Evolutionary conservation across 2,113 vertebrate genomes (phyloP), one percentile per base, ranked within the genome.

Genomic region (Gadus macrocephalus): DNA sequence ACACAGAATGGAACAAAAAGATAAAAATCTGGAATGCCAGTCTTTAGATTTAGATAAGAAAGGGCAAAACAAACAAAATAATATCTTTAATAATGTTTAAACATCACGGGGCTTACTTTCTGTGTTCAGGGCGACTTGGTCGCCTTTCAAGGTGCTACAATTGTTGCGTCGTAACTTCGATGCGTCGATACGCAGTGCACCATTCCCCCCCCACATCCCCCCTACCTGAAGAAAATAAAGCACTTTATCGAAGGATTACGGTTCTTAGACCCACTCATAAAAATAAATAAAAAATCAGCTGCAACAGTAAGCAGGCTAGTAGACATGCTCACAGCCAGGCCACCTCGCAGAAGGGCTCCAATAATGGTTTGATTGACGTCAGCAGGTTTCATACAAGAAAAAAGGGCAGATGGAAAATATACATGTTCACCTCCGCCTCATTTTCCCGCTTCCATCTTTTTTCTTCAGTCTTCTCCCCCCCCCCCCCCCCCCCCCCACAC

Each of bases 61-160:
- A 56, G 38, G 22, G 14, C 28, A 14, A 14, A 70, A 69, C 35
- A 42, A 63, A 66, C 20, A 27, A 56, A 15, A 31, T 15, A 28
- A 55, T 53, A 20, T 14, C 15, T n/a, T 7, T 28, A 16, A 8
- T 59, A n/a, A 16, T 17, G 58, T n/a, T 17, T 7, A 59, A 20
- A 59, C 58, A 59, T 17, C 1, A 15, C 56, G 19, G 58, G 15
- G 31, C 31, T 5, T 35, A 35, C 3, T 35, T 3, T 35, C 31
- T 35, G 31, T 35, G 31, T 58, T n/a, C 5, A 58, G 64, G 3
- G 1, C 65, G 27, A 8, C 19, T 7, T 4, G 42, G 80, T 78
- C 83, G 60, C 88, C 90, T 83, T 89, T 87, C 87, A 59, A 58
- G 87, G 90, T 90, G 27, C 87, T 91, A 84, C 87, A 88, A 72